Evolutionary conservation across 2,797 vertebrate genomes (phyloP).

Genomic region (Botia almorhae): DNA sequence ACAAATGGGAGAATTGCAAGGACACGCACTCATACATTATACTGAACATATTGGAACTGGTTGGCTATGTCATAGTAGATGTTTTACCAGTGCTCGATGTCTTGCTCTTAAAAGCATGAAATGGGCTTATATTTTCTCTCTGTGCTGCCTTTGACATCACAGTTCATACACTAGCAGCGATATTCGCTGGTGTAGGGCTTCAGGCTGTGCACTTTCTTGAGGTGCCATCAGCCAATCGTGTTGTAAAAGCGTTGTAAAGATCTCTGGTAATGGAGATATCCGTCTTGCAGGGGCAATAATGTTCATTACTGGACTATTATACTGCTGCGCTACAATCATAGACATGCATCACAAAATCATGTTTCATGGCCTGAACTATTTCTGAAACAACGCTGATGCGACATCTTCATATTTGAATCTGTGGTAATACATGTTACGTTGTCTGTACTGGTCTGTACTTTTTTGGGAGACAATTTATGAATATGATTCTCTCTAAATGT

Average conservation of each 20-base stretch:
- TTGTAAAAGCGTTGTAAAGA: constrained; percentile 25
- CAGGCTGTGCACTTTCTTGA: background rate
- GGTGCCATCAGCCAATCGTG: background rate
- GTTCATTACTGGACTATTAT: constrained; percentile 43
- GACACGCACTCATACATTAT: background rate
- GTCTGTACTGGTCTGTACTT: background rate
- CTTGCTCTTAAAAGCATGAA: background rate
- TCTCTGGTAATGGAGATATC: constrained; percentile 43
- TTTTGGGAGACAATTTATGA: constrained; percentile 11
- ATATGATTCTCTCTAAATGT: constrained; percentile 15
- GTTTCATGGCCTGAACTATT: constrained; percentile 5
- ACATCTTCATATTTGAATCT: constrained; percentile 13
- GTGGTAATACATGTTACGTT: constrained; percentile 2
- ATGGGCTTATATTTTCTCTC: background rate
- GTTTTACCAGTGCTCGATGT: background rate
- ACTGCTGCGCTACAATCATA: background rate
- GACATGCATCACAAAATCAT: constrained; percentile 19
- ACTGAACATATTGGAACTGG: background rate
- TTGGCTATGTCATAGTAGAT: background rate
- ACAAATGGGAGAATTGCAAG: too few species aligned
- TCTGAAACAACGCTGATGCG: constrained; percentile 23
- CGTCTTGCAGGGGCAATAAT: constrained; percentile 31
- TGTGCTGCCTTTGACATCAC: background rate
- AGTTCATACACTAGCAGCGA: background rate
- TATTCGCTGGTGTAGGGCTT: background rate